These are phyloP conservation scores for Denticeps clupeoides DNA, from an alignment of 2,797 vertebrate genomes.

Conservation along the genomic window DNA sequence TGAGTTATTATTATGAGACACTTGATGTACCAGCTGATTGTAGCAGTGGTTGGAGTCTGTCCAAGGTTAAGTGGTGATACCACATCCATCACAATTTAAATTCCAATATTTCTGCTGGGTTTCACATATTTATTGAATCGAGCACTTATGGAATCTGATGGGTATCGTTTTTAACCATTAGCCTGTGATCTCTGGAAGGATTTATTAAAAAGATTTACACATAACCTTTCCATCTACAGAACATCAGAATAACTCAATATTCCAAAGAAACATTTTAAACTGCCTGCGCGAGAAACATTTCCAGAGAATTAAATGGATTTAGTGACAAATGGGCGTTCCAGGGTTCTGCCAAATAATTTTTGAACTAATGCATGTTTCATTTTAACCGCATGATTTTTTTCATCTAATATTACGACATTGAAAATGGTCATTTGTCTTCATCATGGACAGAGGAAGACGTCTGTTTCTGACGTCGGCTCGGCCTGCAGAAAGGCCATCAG, in stretches of 20 bases:
- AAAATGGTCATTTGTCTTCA: slow-evolving; percentile 44
- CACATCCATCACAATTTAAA: slow-evolving; percentile 57
- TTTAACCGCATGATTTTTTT: slow-evolving; percentile 45
- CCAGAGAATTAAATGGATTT: slow-evolving; percentile 38
- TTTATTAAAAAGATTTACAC: slow-evolving; percentile 51
- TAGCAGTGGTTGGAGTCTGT: slow-evolving; percentile 47
- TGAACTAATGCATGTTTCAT: slow-evolving; percentile 49
- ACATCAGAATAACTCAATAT: slow-evolving; percentile 46
- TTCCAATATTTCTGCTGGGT: slow-evolving; percentile 49
- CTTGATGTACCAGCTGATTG: slow-evolving; percentile 4
- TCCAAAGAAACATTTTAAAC: slow-evolving; percentile 41
- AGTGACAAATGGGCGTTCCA: slow-evolving; percentile 53
- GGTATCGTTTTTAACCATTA: slow-evolving; percentile 59
- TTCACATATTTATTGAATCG: slow-evolving; percentile 56
- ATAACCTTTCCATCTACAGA: slow-evolving; percentile 46
- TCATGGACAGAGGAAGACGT: slow-evolving; percentile 36
- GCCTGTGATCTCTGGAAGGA: slow-evolving; percentile 53
- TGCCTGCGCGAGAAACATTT: slow-evolving; percentile 37
- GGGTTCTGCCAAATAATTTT: slow-evolving; percentile 55
- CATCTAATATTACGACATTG: slow-evolving; percentile 53
- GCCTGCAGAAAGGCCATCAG: no score
- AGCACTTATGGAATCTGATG: slow-evolving; percentile 65
- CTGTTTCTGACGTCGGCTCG: no score
- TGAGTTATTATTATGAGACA: not conserved
- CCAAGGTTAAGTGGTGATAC: slow-evolving; percentile 69